Evolutionary conservation across 2,113 vertebrate species (phyloP).

Genomic region (Thermophis baileyi): DNA sequence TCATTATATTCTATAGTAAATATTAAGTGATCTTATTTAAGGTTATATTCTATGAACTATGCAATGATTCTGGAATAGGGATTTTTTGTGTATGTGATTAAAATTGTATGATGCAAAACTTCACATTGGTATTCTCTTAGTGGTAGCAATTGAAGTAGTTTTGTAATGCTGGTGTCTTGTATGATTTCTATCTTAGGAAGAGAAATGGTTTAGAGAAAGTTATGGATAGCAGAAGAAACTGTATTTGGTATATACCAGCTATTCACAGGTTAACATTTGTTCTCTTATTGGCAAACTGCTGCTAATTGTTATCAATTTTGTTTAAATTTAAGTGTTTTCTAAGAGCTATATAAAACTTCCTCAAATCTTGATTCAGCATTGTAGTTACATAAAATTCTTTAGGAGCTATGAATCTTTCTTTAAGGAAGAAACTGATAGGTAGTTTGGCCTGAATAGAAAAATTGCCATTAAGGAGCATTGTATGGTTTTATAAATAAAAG

Average conservation of each 20-base stretch:
- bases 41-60: not conserved
- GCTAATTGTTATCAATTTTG: not conserved
- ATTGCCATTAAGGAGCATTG: not conserved
- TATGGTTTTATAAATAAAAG: not conserved
- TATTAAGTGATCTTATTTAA: not conserved
- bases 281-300: not conserved
- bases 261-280: not conserved
- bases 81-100: not conserved
- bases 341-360: not conserved
- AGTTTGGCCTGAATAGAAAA: not conserved
- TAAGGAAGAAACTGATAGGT: not conserved
- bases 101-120: not conserved
- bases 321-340: not conserved
- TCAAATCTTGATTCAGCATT: not conserved
- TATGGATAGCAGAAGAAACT: not conserved
- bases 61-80: not conserved
- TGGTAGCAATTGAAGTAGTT: not conserved
- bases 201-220: not conserved
- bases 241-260: not conserved
- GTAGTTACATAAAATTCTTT: not conserved
- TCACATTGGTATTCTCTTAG: not conserved
- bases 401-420: not conserved
- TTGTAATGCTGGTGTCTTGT: not conserved
- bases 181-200: not conserved
- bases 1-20: not conserved